phyloP scores from a whole-genome alignment of 2,113 vertebrate species.

The Geococcyx californianus region DNA sequence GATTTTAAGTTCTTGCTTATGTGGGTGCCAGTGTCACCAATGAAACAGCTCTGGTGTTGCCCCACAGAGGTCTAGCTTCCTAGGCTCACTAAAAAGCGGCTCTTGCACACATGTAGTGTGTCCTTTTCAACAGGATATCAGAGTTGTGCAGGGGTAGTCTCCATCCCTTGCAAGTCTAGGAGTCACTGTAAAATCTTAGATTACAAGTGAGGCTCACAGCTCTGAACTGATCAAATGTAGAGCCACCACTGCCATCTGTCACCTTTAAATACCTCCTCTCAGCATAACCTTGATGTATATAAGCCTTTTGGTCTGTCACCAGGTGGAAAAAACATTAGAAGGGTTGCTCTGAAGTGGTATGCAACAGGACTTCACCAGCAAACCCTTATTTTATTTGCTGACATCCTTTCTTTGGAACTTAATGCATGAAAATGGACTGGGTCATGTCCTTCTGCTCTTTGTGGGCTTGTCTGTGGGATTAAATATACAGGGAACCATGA shows the following conservation, averaged over 20 bases:
- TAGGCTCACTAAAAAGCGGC: background rate
- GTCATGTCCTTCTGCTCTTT: background rate
- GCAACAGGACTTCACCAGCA: background rate
- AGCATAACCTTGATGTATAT: background rate
- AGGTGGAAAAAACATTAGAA: background rate
- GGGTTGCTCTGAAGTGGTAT: background rate
- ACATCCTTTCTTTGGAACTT: background rate
- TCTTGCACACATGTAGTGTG: background rate
- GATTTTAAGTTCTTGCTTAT: background rate
- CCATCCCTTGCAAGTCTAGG: background rate
- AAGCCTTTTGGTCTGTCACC: background rate
- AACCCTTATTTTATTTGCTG: background rate
- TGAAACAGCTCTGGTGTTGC: rapidly evolving
- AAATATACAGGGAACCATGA: background rate
- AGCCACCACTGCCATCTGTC: background rate
- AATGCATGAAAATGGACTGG: background rate
- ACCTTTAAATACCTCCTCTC: background rate
- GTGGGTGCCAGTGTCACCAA: background rate
- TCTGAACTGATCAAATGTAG: background rate
- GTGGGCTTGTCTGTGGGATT: background rate
- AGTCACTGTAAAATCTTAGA: background rate
- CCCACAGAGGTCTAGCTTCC: background rate
- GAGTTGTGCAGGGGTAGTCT: background rate
- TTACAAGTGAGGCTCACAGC: background rate
- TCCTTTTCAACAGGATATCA: background rate